phyloP scores from a whole-genome alignment of 2,888 invertebrate genomes.

The Monochamus alternatus region DNA sequence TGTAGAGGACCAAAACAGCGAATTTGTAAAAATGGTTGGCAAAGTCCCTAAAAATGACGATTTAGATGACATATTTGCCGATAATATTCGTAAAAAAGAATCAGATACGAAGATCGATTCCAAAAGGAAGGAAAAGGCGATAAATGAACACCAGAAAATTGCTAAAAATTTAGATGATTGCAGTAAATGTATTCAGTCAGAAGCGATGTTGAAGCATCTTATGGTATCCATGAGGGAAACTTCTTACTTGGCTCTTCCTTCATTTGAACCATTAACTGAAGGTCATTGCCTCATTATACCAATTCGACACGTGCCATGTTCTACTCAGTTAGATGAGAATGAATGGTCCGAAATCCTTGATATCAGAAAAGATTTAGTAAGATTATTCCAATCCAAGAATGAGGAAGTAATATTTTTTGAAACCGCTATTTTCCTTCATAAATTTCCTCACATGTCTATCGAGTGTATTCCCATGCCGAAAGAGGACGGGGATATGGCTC shows the following conservation, averaged over 20 bases:
- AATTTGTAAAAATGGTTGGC: conserved; percentile 84
- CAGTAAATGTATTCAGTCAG: conserved; percentile 86
- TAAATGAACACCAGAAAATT: conserved; percentile 81
- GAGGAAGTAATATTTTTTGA: conserved; percentile 94
- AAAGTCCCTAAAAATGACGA: conserved; percentile 81
- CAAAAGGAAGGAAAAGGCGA: conserved; percentile 78
- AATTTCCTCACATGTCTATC: conserved; percentile 86
- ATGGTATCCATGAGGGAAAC: conserved; percentile 87
- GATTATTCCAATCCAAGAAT: conserved; percentile 82
- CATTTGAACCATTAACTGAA: conserved; percentile 84
- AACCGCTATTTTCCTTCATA: conserved; percentile 82
- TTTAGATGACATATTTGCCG: conserved; percentile 89
- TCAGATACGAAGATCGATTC: conserved; percentile 77
- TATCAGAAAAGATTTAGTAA: conserved; percentile 84
- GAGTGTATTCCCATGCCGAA: conserved; percentile 92
- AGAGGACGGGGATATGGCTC: conserved; percentile 89
- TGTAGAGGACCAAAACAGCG: conserved; percentile 85
- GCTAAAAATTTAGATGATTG: conserved; percentile 86
- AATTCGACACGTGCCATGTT: conserved; percentile 84
- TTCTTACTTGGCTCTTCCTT: conserved; percentile 89
- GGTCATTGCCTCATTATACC: conserved; percentile 93
- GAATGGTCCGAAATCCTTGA: conserved; percentile 91
- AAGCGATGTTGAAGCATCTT: conserved; percentile 86
- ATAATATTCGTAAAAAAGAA: conserved; percentile 81
- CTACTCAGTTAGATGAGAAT: conserved; percentile 93